Percentiles rank a stretch among this genome's conserved stretches.
Conservation (phyloP, 2,797 vertebrate genomes). For the Menidia menidia region DNA sequence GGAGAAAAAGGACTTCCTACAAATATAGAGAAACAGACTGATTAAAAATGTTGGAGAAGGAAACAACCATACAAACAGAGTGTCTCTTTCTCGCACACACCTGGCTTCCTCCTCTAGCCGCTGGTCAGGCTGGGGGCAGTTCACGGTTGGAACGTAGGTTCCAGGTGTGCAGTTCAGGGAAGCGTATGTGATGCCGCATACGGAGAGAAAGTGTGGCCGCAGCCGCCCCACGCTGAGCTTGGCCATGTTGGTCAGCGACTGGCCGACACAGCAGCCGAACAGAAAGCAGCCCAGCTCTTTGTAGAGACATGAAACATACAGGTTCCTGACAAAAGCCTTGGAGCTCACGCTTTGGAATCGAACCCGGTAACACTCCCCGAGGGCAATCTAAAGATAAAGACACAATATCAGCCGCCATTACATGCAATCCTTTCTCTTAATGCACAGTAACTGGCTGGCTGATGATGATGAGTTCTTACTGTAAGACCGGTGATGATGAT, state of each 20-base stretch:
- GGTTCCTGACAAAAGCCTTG: constrained; percentile 66
- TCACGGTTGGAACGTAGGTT: constrained; percentile 66
- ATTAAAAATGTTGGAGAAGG: constrained; percentile 14
- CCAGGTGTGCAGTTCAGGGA: constrained; percentile 72
- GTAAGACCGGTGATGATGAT: constrained; percentile 72
- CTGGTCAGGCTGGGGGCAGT: constrained; percentile 59
- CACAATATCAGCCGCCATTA: not conserved
- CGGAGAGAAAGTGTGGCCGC: constrained; percentile 79
- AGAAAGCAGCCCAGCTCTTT: constrained; percentile 80
- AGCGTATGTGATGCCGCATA: constrained; percentile 69
- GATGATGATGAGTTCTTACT: constrained; percentile 57
- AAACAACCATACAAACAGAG: not conserved
- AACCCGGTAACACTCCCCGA: constrained; percentile 74
- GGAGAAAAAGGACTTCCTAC: constrained; percentile 83
- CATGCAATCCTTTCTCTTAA: not conserved
- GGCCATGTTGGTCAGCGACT: constrained; percentile 79
- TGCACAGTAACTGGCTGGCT: not conserved
- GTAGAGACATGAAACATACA: constrained; percentile 72
- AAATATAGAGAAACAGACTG: constrained; percentile 45
- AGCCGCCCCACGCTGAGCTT: constrained; percentile 79
- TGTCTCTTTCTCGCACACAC: constrained; percentile 42
- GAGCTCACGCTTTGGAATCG: constrained; percentile 53
- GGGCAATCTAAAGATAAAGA: constrained; percentile 62
- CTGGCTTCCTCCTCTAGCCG: constrained; percentile 72
- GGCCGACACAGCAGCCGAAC: constrained; percentile 74